Evolutionary conservation across 1,140 invertebrate species (phyloP).

Genomic region (Drosophila lowei): DNA sequence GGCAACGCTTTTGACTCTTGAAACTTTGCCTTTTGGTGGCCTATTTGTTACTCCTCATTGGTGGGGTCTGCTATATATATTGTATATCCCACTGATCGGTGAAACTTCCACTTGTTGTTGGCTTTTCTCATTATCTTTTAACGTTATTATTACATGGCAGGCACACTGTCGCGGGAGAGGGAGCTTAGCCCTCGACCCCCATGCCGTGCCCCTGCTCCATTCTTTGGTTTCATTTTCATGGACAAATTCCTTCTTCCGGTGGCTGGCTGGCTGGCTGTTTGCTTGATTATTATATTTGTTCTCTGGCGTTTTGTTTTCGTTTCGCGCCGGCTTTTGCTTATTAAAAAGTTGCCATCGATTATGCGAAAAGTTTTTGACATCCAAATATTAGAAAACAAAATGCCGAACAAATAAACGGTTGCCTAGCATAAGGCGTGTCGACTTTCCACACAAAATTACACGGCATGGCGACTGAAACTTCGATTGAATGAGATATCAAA

Average conservation of each 20-base stretch:
- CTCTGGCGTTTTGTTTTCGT: slow-evolving; percentile 28
- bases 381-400: slow-evolving; percentile 18
- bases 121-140: slow-evolving; percentile 71
- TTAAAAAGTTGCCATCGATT: slow-evolving; percentile 71
- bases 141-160: slow-evolving; percentile 73
- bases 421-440: background rate
- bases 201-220: background rate
- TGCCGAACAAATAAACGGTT: slow-evolving; percentile 11
- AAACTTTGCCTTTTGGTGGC: slow-evolving; percentile 68
- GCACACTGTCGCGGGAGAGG: slow-evolving; percentile 26
- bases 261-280: slow-evolving; percentile 12
- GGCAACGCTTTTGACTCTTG: slow-evolving; percentile 50
- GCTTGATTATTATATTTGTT: slow-evolving; percentile 65
- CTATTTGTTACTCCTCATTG: slow-evolving; percentile 66
- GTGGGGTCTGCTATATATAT: background rate
- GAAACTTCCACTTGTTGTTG: slow-evolving; percentile 54
- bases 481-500: slow-evolving; percentile 2
- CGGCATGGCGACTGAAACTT: background rate
- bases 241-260: slow-evolving; percentile 35
- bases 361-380: slow-evolving; percentile 58
- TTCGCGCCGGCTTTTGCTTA: slow-evolving; percentile 51
- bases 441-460: too few relatives aligned
- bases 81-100: background rate
- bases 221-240: too few relatives aligned
- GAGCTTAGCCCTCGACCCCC: slow-evolving; percentile 23